Base-by-base conservation (phyloP, 2,113 vertebrate genomes). In the Maccullochella peelii region DNA sequence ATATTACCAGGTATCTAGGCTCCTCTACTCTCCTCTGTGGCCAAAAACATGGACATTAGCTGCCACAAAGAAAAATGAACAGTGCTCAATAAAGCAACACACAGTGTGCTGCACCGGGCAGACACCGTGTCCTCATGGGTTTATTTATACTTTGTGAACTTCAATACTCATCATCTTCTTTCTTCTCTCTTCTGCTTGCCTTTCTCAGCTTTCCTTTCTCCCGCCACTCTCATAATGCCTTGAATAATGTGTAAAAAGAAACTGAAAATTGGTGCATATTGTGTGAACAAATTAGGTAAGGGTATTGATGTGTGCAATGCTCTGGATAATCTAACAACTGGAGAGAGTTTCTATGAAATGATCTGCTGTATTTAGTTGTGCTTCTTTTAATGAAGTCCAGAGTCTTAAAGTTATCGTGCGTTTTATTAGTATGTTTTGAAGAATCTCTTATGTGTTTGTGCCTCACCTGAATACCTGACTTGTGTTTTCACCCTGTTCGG, bases 1-100 rank as follows among this genome's bases (percentile, higher is more conserved):
- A 91, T 62, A 94, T 91, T 91, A 92, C 50, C 79, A 63, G 85
- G 80, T 70, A 83, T 62, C 81, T 49, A 3, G 65, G 83, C 93
- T 87, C 50, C 84, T 85, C 54, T 80, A 16, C 84, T 90, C 83
- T 82, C 82, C 44, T 83, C 77, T 74, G 78, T 71, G 79, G 68
- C 79, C 58, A 58, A 84, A 91, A 90, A 89, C 79, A 77, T 18
- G 54, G 83, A 89, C 86, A 93, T 92, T 92, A 91, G 80, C 55
- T 20, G 65, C 49, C 85, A 86, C 72, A 86, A 85, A 88, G 80
- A 79, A 72, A 90, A 73, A 86, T 0, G 62, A 89, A 70, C 74
- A 73, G 59, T 50, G 62, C 74, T 79, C 63, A 65, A 87, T 85
- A 76, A 86, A 81, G 62, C 78, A 63, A 12, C 49, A 47, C 59